Conservation (phyloP, 2,888 invertebrate genomes). For the Agriotes lineatus region DNA sequence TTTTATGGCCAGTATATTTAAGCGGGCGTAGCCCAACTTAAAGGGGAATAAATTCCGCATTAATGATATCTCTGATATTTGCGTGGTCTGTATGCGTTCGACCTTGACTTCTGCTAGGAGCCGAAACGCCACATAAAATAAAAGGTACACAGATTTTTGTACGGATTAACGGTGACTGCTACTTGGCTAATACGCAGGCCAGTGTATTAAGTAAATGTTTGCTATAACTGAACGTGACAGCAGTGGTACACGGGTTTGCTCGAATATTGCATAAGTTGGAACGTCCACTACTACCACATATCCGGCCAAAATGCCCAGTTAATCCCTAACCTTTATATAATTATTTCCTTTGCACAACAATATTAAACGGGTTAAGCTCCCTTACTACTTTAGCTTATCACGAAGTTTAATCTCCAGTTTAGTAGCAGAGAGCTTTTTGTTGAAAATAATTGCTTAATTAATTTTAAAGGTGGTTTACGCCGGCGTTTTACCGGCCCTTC, state of each 20-base stretch:
- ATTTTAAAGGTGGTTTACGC: constrained; percentile 23
- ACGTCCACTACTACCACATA: constrained; percentile 37
- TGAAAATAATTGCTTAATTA: constrained; percentile 32
- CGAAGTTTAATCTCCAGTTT: constrained; percentile 35
- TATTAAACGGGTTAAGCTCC: constrained; percentile 46
- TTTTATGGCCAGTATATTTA: neutral
- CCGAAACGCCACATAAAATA: neutral
- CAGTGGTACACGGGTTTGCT: neutral
- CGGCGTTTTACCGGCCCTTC: neutral
- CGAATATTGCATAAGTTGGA: constrained; percentile 34
- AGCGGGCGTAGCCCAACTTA: neutral
- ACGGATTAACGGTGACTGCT: neutral
- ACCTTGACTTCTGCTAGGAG: constrained; percentile 1
- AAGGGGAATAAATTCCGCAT: constrained; percentile 1
- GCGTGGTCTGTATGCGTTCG: constrained; percentile 6
- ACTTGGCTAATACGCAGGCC: neutral
- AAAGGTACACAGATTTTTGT: constrained; percentile 1
- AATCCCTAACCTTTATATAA: constrained; percentile 44
- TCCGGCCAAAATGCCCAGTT: constrained; percentile 46
- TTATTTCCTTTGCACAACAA: constrained; percentile 47
- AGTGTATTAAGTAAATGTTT: constrained; percentile 8
- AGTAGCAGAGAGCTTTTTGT: constrained; percentile 24
- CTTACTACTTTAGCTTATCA: constrained; percentile 33
- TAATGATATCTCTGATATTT: constrained; percentile 2
- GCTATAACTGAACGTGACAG: constrained; percentile 27